Evolutionary conservation across 2,888 invertebrate genomes (phyloP), one percentile per base, ranked within the genome.

Genomic region (Crioceris asparagi): DNA sequence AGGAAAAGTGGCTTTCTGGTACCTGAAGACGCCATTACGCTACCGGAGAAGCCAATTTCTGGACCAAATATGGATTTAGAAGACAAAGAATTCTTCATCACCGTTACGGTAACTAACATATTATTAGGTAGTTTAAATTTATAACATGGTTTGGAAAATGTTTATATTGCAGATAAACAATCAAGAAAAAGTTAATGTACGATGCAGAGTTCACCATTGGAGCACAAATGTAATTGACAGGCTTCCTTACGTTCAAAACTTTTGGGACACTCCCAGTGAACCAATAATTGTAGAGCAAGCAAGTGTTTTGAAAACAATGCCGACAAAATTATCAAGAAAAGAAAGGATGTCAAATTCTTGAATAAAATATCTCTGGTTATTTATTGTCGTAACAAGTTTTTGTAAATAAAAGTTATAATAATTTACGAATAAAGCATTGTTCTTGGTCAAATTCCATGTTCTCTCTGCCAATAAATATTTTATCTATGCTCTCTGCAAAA

Each of bases 31-130:
- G 73, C 82, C 2, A 85, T 93, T 42, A 72, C 73, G 39, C 62
- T 93, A 66, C 90, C 91, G 0, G 67, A 74, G 12, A 66, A 72
- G 35, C 64, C 72, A 35, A 90, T 93, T 43, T 70, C 68, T 38
- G 93, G 93, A 0, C 93, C 93, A 0, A 79, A 93, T 65, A 64
- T 85, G 46, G 70, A 72, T 27, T 67, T 83, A 32, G 79, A 93
- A 59, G 74, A 75, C 11, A 90, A 87, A 60, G 79, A 84, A 53
- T 91, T 92, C 65, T 75, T 68, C 53, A 70, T 85, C n/a, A 82
- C 72, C 27, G 72, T 92, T 8, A 86, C 78, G 3, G 79, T 86
- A 61, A 74, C 75, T 60, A 40, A 21, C 12, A 3, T 4, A 25
- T 27, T 1, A 19, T 32, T 38, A 29, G 14, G 21, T 7, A 19